Conservation (phyloP, 2,113 vertebrate genomes). For the Pao palembangensis region DNA sequence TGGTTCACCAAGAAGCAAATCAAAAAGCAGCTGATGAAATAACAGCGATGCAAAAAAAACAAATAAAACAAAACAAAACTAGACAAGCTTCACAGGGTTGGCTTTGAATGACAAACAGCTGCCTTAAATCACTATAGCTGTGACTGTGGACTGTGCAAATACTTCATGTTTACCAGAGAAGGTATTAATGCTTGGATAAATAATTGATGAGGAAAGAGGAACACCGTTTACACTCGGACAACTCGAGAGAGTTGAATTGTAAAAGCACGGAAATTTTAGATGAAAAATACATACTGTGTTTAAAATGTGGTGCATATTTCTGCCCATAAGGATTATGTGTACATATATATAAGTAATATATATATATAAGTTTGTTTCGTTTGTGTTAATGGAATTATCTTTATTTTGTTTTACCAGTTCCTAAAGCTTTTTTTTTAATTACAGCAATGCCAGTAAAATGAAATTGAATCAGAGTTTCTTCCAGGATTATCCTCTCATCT, state of each 20-base stretch:
- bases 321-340: too few relatives aligned
- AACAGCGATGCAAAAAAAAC: neutral
- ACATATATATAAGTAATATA: too few relatives aligned
- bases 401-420: too few relatives aligned
- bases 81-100: neutral
- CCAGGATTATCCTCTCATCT: too few relatives aligned
- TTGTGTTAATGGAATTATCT: too few relatives aligned
- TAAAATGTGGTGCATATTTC: neutral
- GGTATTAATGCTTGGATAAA: slow-evolving; percentile 25
- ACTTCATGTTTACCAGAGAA: slow-evolving; percentile 10
- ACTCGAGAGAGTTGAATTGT: neutral
- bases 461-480: too few relatives aligned
- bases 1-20: neutral
- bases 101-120: slow-evolving; percentile 1
- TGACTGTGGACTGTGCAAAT: slow-evolving; percentile 5
- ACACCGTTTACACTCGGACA: slow-evolving; percentile 5
- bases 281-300: neutral
- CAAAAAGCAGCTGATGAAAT: slow-evolving; percentile 3
- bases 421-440: too few relatives aligned
- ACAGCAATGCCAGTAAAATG: too few relatives aligned
- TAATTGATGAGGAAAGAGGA: slow-evolving; percentile 22
- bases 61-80: too few relatives aligned
- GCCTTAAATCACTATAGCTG: slow-evolving; percentile 18
- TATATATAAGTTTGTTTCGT: too few relatives aligned
- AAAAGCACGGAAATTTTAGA: neutral